phyloP scores from a whole-genome alignment of 2,113 vertebrate species.

The Pterocles orientalis region DNA sequence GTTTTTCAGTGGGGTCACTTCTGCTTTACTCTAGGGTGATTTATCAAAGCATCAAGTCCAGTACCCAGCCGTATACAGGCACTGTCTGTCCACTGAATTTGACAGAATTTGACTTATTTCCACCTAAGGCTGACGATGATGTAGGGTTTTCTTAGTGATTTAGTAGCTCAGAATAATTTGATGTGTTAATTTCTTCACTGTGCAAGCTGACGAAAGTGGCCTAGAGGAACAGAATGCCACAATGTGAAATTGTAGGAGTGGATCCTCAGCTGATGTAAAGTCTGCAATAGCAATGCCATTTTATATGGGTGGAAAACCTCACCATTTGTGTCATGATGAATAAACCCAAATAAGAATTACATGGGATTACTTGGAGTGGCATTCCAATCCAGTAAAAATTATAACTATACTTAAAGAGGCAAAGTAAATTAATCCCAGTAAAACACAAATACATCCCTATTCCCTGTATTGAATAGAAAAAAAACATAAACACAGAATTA shows the following conservation, averaged over 20 bases:
- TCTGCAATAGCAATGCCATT: neutral
- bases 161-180: neutral
- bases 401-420: neutral
- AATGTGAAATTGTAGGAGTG: neutral
- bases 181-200: neutral
- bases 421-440: neutral
- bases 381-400: neutral
- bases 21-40: neutral
- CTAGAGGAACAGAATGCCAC: neutral
- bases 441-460: neutral
- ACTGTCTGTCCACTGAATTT: neutral
- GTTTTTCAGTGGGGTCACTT: neutral
- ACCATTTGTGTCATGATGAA: neutral
- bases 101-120: neutral
- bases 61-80: neutral
- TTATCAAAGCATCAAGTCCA: neutral
- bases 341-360: neutral
- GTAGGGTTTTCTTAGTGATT: neutral
- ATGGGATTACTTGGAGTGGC: neutral
- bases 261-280: neutral
- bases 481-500: neutral
- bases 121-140: neutral
- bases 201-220: neutral
- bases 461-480: neutral
- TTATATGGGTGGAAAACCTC: neutral